A percentile compares a stretch with the other conserved stretches of the same genome.
phyloP scores from a whole-genome alignment of 2,113 vertebrate genomes.

The Engraulis encrasicolus region DNA sequence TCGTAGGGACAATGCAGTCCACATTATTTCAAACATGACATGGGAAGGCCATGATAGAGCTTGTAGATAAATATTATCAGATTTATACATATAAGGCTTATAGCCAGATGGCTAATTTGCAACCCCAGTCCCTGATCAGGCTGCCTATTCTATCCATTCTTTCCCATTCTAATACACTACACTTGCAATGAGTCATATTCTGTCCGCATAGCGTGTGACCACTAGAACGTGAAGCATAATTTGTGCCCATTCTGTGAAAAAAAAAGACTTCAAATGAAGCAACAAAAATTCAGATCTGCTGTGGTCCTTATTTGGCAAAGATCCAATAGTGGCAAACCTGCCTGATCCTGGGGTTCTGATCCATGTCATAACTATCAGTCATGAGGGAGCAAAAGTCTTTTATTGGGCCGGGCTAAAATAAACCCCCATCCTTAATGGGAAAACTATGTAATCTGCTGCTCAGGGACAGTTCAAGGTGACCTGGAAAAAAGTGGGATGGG shows the following conservation, averaged over 20 bases:
- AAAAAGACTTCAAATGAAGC: too few species aligned
- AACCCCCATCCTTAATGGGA: background rate
- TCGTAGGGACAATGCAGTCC: too few species aligned
- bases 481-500: conserved; percentile 14
- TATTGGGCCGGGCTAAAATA: background rate
- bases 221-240: background rate
- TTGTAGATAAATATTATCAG: too few species aligned
- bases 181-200: background rate
- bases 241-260: background rate
- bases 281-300: background rate
- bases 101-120: too few species aligned
- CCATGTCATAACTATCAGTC: background rate
- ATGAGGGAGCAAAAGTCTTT: background rate
- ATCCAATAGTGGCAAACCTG: background rate
- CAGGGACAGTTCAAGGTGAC: conserved; percentile 13
- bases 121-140: too few species aligned
- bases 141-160: too few species aligned
- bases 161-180: background rate
- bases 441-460: background rate
- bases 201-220: background rate
- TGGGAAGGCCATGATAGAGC: too few species aligned
- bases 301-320: background rate
- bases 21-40: too few species aligned
- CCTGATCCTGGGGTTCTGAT: background rate
- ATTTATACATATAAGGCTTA: too few species aligned